Conservation (phyloP, 2,888 invertebrate genomes). For the Pyrgus malvae region DNA sequence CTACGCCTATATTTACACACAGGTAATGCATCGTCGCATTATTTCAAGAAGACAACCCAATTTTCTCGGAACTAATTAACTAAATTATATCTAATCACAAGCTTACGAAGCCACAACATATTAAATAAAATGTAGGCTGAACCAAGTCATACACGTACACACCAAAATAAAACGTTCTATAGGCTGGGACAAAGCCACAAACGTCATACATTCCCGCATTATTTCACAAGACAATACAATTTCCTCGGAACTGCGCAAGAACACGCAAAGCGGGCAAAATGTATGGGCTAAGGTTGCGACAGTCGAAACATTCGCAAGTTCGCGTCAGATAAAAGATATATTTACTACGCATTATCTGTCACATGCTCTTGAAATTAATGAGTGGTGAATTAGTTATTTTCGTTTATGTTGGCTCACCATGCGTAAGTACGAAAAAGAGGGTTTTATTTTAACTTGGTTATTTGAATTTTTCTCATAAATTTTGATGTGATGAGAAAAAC, state of each 20-base stretch:
- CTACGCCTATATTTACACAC: constrained; percentile 32
- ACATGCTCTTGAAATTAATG: not conserved
- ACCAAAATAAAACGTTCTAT: constrained; percentile 21
- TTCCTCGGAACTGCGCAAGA: constrained; percentile 45
- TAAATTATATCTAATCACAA: too few species aligned
- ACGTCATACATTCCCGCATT: constrained; percentile 42
- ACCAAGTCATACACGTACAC: too few species aligned
- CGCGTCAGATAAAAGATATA: constrained; percentile 49
- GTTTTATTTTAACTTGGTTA: too few species aligned
- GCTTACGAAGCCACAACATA: constrained; percentile 9
- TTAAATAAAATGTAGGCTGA: too few species aligned
- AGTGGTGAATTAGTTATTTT: not conserved
- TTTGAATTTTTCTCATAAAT: too few species aligned
- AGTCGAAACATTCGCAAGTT: constrained; percentile 44
- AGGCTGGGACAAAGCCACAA: constrained; percentile 34
- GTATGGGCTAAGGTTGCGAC: constrained; percentile 37
- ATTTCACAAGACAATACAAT: constrained; percentile 53
- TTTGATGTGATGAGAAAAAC: too few species aligned
- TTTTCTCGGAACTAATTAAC: constrained; percentile 50
- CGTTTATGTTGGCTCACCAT: not conserved
- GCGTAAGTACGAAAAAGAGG: too few species aligned
- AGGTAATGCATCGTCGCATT: constrained; percentile 42
- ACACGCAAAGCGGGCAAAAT: constrained; percentile 47
- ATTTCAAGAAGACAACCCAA: constrained; percentile 52
- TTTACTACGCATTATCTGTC: constrained; percentile 8